A percentile compares a stretch with the other conserved stretches of the same genome.
These are phyloP conservation scores for Acholoe squamosa DNA, from an alignment of 2,888 invertebrate species.

Conservation along the genomic window DNA sequence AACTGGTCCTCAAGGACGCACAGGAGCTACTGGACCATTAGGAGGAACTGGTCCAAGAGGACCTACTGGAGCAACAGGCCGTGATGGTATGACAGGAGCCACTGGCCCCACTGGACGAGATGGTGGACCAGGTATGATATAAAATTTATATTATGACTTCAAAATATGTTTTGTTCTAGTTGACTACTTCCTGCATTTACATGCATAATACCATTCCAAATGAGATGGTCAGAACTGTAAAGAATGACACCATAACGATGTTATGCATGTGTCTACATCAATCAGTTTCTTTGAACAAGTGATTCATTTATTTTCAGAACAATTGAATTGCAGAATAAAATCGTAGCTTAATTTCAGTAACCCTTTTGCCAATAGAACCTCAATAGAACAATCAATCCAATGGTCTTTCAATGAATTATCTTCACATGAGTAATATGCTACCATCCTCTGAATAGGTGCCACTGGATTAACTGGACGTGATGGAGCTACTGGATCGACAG, in stretches of 20 bases:
- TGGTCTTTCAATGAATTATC: too few relatives aligned
- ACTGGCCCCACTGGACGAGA: conserved; percentile 64
- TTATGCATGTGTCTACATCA: background rate
- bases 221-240: background rate
- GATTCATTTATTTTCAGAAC: background rate
- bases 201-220: background rate
- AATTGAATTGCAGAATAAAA: too few relatives aligned
- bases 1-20: conserved; percentile 55
- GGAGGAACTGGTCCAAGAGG: conserved; percentile 63
- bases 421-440: too few relatives aligned
- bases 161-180: too few relatives aligned
- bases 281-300: background rate
- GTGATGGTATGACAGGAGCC: conserved; percentile 65
- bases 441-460: too few relatives aligned
- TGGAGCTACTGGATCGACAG: conserved; percentile 54
- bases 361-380: too few relatives aligned
- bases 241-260: background rate
- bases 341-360: too few relatives aligned
- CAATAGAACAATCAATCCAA: too few relatives aligned
- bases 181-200: background rate
- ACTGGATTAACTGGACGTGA: background rate
- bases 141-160: background rate
- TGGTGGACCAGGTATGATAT: conserved; percentile 59
- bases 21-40: conserved; percentile 54
- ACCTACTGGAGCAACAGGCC: conserved; percentile 64